These are phyloP conservation scores for Pungitius pungitius DNA, from an alignment of 2,113 vertebrate species.

Conservation along the genomic window DNA sequence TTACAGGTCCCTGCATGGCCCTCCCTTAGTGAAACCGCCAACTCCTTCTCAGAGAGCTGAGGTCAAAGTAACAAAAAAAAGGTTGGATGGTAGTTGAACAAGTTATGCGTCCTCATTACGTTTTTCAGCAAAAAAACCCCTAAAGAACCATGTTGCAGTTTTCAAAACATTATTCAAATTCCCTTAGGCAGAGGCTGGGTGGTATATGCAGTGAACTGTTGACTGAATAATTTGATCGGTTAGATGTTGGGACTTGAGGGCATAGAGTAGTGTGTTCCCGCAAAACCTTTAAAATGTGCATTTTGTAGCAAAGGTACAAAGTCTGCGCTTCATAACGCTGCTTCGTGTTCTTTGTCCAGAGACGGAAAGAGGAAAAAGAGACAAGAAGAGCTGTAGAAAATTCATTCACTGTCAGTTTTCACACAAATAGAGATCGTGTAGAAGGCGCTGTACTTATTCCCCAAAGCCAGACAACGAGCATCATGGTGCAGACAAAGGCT, in stretches of 20 bases:
- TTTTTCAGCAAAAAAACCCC: neutral
- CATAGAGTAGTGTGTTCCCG: neutral
- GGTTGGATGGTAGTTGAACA: neutral
- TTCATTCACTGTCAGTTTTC: neutral
- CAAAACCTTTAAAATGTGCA: neutral
- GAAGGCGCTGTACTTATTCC: neutral
- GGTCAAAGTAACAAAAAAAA: slow-evolving; percentile 6
- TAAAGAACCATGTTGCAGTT: slow-evolving; percentile 20
- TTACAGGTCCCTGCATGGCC: slow-evolving; percentile 90
- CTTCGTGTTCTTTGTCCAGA: neutral
- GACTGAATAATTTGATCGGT: slow-evolving; percentile 14
- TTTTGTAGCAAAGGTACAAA: slow-evolving; percentile 7
- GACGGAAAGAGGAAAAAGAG: neutral
- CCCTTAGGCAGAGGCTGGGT: slow-evolving; percentile 21
- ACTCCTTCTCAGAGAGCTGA: slow-evolving; percentile 60
- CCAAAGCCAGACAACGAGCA: neutral
- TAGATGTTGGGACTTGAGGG: neutral
- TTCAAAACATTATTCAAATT: slow-evolving; percentile 16
- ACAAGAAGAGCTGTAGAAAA: neutral
- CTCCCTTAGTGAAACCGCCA: slow-evolving; percentile 69
- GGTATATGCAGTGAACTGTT: slow-evolving; percentile 5
- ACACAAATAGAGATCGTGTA: slow-evolving; percentile 1
- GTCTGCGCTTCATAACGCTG: neutral
- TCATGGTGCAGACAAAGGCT: neutral
- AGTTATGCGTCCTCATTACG: slow-evolving; percentile 17